Evolutionary conservation across 2,113 vertebrate species (phyloP).

Genomic region (Cephalopterus ornatus): DNA sequence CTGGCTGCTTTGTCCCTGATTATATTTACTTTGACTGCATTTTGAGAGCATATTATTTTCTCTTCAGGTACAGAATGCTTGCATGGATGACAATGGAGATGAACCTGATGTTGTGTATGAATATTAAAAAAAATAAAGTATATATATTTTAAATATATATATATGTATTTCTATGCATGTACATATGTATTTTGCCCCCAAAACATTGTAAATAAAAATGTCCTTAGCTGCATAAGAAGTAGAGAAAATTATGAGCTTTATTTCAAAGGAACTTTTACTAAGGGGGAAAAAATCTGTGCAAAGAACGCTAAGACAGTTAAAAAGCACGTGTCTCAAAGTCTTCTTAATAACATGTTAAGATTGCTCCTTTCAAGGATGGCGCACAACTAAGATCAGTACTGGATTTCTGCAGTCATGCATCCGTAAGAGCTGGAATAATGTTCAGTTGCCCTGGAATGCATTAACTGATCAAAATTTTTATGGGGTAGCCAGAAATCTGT

Average conservation of each 20-base stretch:
- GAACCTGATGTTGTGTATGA: background rate
- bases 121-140: background rate
- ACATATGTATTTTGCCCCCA: accelerated
- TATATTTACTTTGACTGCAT: background rate
- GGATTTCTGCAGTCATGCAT: background rate
- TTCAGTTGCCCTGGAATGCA: background rate
- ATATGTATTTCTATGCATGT: accelerated
- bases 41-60: background rate
- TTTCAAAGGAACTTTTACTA: background rate
- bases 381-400: background rate
- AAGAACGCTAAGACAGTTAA: background rate
- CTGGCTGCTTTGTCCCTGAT: background rate
- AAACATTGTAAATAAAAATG: background rate
- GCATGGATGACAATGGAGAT: background rate
- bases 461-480: background rate
- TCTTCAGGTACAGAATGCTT: background rate
- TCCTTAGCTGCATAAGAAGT: background rate
- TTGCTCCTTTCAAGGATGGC: background rate
- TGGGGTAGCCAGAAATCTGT: background rate
- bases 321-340: background rate
- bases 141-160: background rate
- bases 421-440: background rate
- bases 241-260: background rate
- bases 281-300: background rate
- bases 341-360: background rate